Evolutionary conservation across 2,888 invertebrate genomes (phyloP).

Genomic region (Rhamphomyia laevipes): DNA sequence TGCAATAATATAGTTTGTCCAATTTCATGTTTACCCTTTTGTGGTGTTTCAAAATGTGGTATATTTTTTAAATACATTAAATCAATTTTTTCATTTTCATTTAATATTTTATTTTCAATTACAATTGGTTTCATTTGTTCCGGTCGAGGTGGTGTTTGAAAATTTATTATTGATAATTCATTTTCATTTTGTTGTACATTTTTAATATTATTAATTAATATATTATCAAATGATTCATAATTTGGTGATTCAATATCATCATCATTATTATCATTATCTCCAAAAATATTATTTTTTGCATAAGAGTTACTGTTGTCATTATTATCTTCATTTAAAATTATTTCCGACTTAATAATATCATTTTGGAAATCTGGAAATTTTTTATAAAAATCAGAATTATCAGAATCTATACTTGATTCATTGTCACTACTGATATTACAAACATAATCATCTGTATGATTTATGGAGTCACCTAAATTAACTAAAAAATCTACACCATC

Average conservation of each 20-base stretch:
- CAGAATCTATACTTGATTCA: background rate
- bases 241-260: background rate
- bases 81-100: constrained; percentile 31
- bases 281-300: too few relatives aligned
- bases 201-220: too few relatives aligned
- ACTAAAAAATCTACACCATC: background rate
- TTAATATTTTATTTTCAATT: constrained; percentile 30
- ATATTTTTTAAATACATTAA: constrained; percentile 10
- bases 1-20: background rate
- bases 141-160: background rate
- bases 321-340: background rate
- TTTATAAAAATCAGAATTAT: background rate
- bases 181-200: too few relatives aligned
- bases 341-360: background rate
- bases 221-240: background rate
- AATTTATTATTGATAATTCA: too few relatives aligned
- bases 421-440: background rate
- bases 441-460: background rate
- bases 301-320: too few relatives aligned
- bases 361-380: background rate
- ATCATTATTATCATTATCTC: too few relatives aligned
- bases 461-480: background rate
- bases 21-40: background rate
- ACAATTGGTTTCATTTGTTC: constrained; percentile 19
- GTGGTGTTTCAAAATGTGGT: background rate